A percentile compares a stretch with the other conserved stretches of the same genome.
phyloP scores from a whole-genome alignment of 2,113 vertebrate genomes.

The Gallinago undulata region DNA sequence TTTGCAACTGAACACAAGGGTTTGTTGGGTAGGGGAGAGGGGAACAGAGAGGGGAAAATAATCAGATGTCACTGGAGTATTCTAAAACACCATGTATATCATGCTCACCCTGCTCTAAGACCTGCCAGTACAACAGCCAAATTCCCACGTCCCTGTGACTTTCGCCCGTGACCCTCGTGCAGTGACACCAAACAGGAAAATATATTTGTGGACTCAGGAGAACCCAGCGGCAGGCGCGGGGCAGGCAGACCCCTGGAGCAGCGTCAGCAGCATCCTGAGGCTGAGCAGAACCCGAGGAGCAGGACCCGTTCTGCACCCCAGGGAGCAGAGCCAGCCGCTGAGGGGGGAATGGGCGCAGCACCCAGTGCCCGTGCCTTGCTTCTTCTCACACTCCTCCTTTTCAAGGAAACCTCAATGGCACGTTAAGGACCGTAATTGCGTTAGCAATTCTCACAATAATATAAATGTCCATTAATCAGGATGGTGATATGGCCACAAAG shows the following conservation, averaged over 20 bases:
- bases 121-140: background rate
- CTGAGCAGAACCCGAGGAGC: background rate
- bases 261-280: accelerated
- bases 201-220: accelerated
- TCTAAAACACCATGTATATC: background rate
- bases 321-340: accelerated
- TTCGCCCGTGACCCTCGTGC: accelerated
- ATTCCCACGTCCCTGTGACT: background rate
- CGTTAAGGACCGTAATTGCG: background rate
- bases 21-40: background rate
- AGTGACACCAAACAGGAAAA: background rate
- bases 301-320: accelerated
- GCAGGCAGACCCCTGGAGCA: no score
- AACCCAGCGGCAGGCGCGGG: accelerated
- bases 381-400: background rate
- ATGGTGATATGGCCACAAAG: background rate
- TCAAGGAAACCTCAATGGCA: background rate
- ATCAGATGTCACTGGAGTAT: background rate
- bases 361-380: background rate
- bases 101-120: background rate
- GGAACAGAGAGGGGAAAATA: background rate
- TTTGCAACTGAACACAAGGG: background rate
- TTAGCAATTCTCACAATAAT: background rate
- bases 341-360: accelerated
- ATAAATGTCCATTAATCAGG: background rate